These are phyloP conservation scores for Hypotaenidia okinawae DNA, from an alignment of 2,797 vertebrate genomes.

Conservation along the genomic window DNA sequence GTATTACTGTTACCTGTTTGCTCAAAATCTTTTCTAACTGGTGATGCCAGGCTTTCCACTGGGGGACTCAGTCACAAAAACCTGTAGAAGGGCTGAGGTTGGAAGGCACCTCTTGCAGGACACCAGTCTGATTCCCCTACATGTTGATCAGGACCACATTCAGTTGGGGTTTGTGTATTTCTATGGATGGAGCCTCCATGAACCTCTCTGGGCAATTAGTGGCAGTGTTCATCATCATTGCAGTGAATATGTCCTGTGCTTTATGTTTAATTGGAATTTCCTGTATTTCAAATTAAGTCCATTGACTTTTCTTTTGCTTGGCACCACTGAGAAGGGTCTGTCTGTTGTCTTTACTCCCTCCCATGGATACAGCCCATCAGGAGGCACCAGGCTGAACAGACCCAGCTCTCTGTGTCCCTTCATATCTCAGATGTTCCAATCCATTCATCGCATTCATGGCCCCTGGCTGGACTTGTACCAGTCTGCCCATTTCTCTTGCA, in stretches of 20 bases:
- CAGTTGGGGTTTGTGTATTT: background rate
- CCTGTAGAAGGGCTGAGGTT: background rate
- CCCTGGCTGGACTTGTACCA: background rate
- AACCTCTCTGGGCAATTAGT: background rate
- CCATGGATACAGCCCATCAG: background rate
- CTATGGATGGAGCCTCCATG: background rate
- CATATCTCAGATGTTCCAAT: background rate
- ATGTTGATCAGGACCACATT: background rate
- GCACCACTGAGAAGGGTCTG: background rate
- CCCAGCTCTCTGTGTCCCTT: background rate
- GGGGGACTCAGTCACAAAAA: background rate
- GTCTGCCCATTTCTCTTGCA: background rate
- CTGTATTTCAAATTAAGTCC: background rate
- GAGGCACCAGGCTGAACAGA: background rate
- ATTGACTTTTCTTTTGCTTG: background rate
- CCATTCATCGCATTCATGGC: background rate
- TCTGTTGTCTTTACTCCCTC: background rate
- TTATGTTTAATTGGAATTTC: background rate
- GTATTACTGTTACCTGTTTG: rapidly evolving
- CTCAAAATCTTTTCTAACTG: background rate
- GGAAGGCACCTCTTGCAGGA: background rate
- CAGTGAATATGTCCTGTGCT: background rate
- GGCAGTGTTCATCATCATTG: background rate
- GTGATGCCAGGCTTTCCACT: background rate
- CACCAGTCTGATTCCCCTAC: background rate